Evolutionary conservation across 2,888 invertebrate genomes (phyloP).

Genomic region (Mesoligia furuncula): DNA sequence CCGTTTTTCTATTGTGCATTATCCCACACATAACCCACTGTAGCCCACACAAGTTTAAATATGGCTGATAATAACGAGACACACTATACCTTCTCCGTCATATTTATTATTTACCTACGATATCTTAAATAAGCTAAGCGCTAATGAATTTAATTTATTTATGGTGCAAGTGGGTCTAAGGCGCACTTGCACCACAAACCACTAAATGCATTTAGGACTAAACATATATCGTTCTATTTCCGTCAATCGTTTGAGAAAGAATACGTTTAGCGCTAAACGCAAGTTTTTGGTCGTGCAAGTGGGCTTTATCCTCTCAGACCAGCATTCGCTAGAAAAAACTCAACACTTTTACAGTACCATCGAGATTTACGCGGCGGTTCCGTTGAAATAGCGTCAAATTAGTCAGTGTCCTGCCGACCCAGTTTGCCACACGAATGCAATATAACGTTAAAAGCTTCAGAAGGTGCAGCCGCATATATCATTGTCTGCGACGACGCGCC

Average conservation of each 20-base stretch:
- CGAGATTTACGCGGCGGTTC: slow-evolving; percentile 25
- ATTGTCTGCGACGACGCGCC: slow-evolving; percentile 47
- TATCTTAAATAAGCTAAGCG: too few species aligned
- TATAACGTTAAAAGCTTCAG: slow-evolving; percentile 52
- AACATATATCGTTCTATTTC: background rate
- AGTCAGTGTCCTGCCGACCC: slow-evolving; percentile 40
- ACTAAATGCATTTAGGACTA: too few species aligned
- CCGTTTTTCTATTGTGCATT: too few species aligned
- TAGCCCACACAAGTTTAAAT: too few species aligned
- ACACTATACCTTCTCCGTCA: too few species aligned
- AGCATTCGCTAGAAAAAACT: background rate
- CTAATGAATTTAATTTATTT: too few species aligned
- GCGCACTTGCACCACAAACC: background rate
- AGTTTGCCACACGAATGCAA: slow-evolving; percentile 33
- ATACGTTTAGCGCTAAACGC: background rate
- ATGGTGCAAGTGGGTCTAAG: too few species aligned
- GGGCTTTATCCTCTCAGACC: background rate
- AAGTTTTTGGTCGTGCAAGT: too few species aligned
- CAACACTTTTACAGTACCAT: slow-evolving; percentile 3
- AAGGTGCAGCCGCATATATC: slow-evolving; percentile 59
- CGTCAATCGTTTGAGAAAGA: background rate
- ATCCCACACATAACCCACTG: too few species aligned
- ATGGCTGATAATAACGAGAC: too few species aligned
- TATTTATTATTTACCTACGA: too few species aligned
- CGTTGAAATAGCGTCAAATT: slow-evolving; percentile 35